These are phyloP conservation scores for Percopsis omiscomaycus DNA, from an alignment of 2,797 vertebrate genomes.

Conservation along the genomic window DNA sequence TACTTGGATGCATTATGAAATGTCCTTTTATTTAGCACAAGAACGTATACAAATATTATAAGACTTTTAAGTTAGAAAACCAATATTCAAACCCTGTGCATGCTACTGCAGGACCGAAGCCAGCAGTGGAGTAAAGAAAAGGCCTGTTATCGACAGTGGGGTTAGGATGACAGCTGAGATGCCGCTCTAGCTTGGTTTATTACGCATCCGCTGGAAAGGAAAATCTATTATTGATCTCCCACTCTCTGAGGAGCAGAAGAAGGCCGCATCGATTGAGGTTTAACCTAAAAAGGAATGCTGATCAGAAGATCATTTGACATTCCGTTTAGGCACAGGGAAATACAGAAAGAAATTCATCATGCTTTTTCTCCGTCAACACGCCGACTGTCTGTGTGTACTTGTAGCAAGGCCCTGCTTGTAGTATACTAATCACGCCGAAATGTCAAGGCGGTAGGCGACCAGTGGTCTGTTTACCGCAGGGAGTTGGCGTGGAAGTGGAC, in stretches of 20 bases:
- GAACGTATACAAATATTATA: background rate
- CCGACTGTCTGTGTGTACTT: conserved; percentile 2
- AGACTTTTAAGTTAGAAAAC: background rate
- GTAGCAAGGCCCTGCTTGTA: conserved; percentile 1
- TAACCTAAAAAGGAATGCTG: conserved; percentile 29
- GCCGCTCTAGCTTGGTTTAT: conserved; percentile 21
- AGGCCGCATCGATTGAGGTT: conserved; percentile 28
- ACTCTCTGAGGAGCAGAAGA: conserved; percentile 22
- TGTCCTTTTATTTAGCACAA: background rate
- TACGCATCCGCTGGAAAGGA: conserved; percentile 30
- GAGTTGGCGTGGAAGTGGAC: background rate
- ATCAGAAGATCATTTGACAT: conserved; percentile 36
- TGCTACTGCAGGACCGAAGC: conserved; percentile 12
- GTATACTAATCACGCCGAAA: background rate
- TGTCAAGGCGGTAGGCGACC: background rate
- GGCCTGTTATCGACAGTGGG: conserved; percentile 11
- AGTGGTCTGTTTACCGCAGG: background rate
- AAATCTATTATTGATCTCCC: conserved; percentile 48
- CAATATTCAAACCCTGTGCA: background rate
- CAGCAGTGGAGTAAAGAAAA: conserved; percentile 22
- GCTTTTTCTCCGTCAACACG: background rate
- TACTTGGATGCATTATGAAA: background rate
- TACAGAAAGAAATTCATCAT: conserved; percentile 16
- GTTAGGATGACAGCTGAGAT: conserved; percentile 34
- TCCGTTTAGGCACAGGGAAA: conserved; percentile 15